A percentile compares a stretch with the other conserved stretches of the same genome.
These are phyloP conservation scores for Sinocyclocheilus rhinocerous DNA, from an alignment of 2,113 vertebrate genomes.

Conservation along the genomic window DNA sequence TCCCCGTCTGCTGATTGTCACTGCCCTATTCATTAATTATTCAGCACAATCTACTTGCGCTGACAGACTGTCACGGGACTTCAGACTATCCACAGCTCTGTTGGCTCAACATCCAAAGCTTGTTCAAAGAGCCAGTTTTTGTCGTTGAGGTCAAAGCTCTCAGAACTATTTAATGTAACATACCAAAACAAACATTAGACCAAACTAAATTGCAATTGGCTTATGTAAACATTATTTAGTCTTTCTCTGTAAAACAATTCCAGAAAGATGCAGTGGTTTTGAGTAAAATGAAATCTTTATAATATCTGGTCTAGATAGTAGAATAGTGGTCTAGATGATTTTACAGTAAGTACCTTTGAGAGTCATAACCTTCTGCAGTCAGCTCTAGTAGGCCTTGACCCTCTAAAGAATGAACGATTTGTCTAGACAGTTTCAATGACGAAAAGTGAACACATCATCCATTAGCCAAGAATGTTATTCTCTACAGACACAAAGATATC, in stretches of 20 bases:
- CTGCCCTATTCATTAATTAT: conserved; percentile 66
- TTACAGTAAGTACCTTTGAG: background rate
- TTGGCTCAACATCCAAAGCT: background rate
- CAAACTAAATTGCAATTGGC: background rate
- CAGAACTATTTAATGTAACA: background rate
- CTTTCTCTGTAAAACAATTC: background rate
- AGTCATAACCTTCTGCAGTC: background rate
- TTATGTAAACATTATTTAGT: background rate
- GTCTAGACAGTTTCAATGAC: conserved; percentile 1
- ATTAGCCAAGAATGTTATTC: background rate
- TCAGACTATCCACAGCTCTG: conserved; percentile 16
- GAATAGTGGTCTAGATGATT: background rate
- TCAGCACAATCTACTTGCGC: conserved; percentile 53
- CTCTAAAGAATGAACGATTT: background rate
- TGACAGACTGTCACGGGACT: conserved; percentile 43
- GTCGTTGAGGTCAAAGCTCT: background rate
- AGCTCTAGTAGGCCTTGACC: background rate
- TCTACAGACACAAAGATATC: conserved; percentile 2
- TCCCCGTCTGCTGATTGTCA: conserved; percentile 51
- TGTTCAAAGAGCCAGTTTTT: background rate
- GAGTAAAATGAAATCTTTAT: background rate
- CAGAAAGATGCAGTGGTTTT: background rate
- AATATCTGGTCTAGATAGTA: background rate
- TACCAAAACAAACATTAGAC: background rate
- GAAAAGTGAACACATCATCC: background rate